Percentiles rank a stretch among this genome's conserved stretches.
Evolutionary conservation across 2,888 invertebrate genomes (phyloP).

Genomic region (Marasmarcha lunaedactyla): DNA sequence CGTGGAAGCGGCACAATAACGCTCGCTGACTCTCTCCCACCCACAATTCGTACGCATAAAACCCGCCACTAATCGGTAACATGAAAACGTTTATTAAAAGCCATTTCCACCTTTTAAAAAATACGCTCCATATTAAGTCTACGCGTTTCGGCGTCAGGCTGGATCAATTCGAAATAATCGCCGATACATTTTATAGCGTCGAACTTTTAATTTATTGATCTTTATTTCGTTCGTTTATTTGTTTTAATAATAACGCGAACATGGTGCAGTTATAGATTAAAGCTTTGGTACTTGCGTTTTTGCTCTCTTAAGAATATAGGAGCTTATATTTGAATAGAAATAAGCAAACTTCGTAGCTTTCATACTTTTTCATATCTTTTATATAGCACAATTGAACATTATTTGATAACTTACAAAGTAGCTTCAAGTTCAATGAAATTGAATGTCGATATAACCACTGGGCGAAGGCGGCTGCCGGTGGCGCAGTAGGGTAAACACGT

Average conservation of each 20-base stretch:
- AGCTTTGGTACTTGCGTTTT: not conserved
- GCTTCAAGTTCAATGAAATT: too few species aligned
- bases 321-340: too few species aligned
- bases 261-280: slow-evolving; percentile 16
- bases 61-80: slow-evolving; percentile 28
- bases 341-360: too few species aligned
- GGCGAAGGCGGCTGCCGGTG: too few species aligned
- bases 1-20: slow-evolving; percentile 23
- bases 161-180: slow-evolving; percentile 28
- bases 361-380: too few species aligned
- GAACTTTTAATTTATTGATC: slow-evolving; percentile 30
- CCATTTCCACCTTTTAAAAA: slow-evolving; percentile 22
- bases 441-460: too few species aligned
- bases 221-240: slow-evolving; percentile 27
- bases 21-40: slow-evolving; percentile 32
- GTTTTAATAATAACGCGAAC: slow-evolving; percentile 29
- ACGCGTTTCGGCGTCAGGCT: slow-evolving; percentile 20
- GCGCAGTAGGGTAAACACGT: too few species aligned
- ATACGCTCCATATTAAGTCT: slow-evolving; percentile 12
- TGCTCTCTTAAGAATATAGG: too few species aligned
- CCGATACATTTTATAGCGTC: slow-evolving; percentile 29
- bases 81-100: slow-evolving; percentile 31
- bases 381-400: too few species aligned
- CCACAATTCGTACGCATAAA: slow-evolving; percentile 20
- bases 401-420: too few species aligned